Percentiles rank a stretch among this genome's conserved stretches.
Conservation (phyloP, 92 coral and sea anemone species). For the Zoanthus gigantus region DNA sequence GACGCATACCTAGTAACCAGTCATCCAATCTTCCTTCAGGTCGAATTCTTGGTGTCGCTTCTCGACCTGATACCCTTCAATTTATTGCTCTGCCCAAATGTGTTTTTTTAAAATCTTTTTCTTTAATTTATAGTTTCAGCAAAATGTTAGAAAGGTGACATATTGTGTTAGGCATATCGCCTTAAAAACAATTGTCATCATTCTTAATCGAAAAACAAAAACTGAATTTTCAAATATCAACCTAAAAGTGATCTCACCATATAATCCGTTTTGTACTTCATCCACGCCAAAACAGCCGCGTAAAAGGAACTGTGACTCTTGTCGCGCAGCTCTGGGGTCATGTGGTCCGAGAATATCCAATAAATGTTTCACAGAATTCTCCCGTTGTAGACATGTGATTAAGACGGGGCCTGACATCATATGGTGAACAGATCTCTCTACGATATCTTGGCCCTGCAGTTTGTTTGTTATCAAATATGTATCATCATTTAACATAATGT, state of each 20-base stretch:
- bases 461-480: no score
- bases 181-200: background rate
- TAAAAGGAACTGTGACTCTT: slow-evolving; percentile 88
- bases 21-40: no score
- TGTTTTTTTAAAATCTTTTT: no score
- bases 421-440: slow-evolving; percentile 72
- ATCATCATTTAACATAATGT: no score
- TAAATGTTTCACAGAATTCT: slow-evolving; percentile 92
- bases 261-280: slow-evolving; percentile 79
- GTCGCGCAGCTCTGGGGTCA: slow-evolving; percentile 78
- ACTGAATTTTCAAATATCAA: background rate
- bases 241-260: slow-evolving; percentile 69
- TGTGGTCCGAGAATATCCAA: slow-evolving; percentile 89
- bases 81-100: no score
- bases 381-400: slow-evolving; percentile 85
- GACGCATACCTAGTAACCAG: no score
- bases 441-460: slow-evolving; percentile 13
- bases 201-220: background rate
- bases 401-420: slow-evolving; percentile 87
- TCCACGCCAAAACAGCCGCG: slow-evolving; percentile 95
- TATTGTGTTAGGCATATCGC: background rate
- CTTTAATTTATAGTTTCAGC: no score
- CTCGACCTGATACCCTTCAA: no score
- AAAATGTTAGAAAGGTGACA: no score
- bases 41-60: no score